Evolutionary conservation across 2,113 vertebrate genomes (phyloP), one percentile per base, ranked within the genome.

Genomic region (Anser brachyrhynchus): DNA sequence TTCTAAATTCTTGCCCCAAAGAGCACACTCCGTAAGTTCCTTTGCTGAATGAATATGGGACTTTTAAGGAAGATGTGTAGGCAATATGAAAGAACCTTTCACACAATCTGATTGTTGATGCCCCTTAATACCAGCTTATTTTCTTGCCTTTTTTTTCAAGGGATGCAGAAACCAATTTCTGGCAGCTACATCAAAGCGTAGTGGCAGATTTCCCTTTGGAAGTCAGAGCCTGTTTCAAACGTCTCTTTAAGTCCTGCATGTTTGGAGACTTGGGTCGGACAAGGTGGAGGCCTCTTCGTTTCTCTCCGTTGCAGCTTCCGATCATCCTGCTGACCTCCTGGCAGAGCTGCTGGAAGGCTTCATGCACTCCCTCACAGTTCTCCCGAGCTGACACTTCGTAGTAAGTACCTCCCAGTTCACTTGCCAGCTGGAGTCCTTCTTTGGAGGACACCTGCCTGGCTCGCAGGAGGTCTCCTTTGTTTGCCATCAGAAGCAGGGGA

Each of bases 201-300:
- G 98, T 98, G 72, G 98, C 95, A 0, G 98, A 98, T 93, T 99
- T 99, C 66, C 98, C 98, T 96, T 98, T 99, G 65, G 99, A 99
- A 66, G 98, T 99, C 51, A 99, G 98, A 46, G 99, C 99, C 97
- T 99, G 99, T 74, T 98, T 98, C 97, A 99, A 97, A 12, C 99
- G 98, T 94, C 99, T 98, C 97, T 99, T 99, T 86, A 99, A 88
- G 96, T 99, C 99, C 93, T 99, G 99, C 99, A 99, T 99, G 94
- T 99, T 99, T 49, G 99, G 99, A 19, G 99, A 99, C 61, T 99
- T 99, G 82, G 99, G 99, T 28, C 99, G 94, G n/a, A 98, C 98
- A 8, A 99, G 98, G 91, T 99, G 99, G 29, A 99, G 98, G 7
- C 99, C 98, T 41, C 98, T 97, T n/a, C 99, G 96, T 69, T 99